These are phyloP conservation scores for Myotis brandtii DNA, from an alignment of 2,113 vertebrate genomes.

Conservation along the genomic window DNA sequence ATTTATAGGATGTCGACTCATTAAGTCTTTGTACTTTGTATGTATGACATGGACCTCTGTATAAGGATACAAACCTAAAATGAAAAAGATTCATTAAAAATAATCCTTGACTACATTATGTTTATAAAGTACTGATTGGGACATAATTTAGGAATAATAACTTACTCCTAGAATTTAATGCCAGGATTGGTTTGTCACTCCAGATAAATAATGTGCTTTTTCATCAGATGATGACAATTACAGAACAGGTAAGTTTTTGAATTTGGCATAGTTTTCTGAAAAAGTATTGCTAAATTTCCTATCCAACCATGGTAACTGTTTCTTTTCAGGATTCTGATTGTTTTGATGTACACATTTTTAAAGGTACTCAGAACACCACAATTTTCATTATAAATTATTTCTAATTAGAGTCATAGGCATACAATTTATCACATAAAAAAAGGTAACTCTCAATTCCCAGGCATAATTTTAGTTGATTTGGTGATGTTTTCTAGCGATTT, in stretches of 20 bases:
- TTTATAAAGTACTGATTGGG: conserved; percentile 25
- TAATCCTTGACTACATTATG: background rate
- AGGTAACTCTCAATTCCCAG: background rate
- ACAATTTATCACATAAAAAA: conserved; percentile 18
- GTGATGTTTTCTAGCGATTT: conserved; percentile 45
- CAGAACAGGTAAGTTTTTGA: background rate
- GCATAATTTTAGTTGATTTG: conserved; percentile 28
- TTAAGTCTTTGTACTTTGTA: conserved; percentile 99
- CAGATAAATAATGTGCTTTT: background rate
- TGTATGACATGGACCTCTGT: conserved; percentile 98
- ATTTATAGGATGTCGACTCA: conserved; percentile 97
- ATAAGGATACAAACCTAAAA: conserved; percentile 95
- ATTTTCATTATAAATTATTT: conserved; percentile 57
- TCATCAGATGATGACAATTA: background rate
- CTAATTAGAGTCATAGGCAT: background rate
- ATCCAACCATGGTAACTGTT: background rate
- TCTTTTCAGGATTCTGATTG: background rate
- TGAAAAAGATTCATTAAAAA: conserved; percentile 71
- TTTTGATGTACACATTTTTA: conserved; percentile 33
- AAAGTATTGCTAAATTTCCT: background rate
- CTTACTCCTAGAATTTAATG: background rate
- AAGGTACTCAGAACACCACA: conserved; percentile 22
- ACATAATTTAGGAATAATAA: conserved; percentile 8
- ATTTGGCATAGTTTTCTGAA: conserved; percentile 32
- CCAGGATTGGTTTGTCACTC: background rate